Percentiles rank a stretch among this genome's conserved stretches.
These are phyloP conservation scores for Ovis canadensis DNA, from an alignment of 2,113 vertebrate genomes.

Conservation along the genomic window DNA sequence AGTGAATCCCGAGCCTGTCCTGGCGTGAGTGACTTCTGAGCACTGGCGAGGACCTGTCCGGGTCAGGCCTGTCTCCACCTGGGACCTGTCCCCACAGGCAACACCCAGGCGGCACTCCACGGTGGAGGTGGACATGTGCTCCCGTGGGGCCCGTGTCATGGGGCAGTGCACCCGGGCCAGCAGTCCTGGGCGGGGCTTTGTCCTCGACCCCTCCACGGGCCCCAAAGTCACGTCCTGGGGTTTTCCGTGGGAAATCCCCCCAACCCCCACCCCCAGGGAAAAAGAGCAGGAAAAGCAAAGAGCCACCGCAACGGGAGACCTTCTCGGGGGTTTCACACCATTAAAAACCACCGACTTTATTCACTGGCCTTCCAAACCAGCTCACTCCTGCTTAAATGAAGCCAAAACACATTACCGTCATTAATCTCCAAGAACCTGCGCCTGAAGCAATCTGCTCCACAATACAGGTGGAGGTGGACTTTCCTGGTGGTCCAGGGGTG, in stretches of 20 bases:
- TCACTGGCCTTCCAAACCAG: not conserved
- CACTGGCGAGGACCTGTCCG: accelerated
- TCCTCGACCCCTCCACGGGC: not conserved
- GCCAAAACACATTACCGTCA: no score
- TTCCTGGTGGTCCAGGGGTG: not conserved
- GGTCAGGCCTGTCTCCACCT: not conserved
- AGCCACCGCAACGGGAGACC: no score
- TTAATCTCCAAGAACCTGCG: accelerated
- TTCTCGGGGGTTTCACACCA: not conserved
- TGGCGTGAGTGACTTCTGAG: not conserved
- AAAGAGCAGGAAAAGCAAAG: not conserved
- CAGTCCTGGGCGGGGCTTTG: accelerated
- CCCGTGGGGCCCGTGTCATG: accelerated
- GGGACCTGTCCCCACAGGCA: not conserved
- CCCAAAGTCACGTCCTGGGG: accelerated
- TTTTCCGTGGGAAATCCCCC: not conserved
- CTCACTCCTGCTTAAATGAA: not conserved
- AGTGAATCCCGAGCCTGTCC: not conserved
- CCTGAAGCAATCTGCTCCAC: not conserved
- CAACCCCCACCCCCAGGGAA: not conserved
- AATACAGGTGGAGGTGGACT: not conserved
- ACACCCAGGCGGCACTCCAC: not conserved
- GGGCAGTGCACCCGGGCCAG: accelerated
- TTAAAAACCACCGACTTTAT: accelerated
- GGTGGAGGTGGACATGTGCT: accelerated